Base-by-base conservation (phyloP, 2,888 invertebrate species). In the Lasius fuliginosus region DNA sequence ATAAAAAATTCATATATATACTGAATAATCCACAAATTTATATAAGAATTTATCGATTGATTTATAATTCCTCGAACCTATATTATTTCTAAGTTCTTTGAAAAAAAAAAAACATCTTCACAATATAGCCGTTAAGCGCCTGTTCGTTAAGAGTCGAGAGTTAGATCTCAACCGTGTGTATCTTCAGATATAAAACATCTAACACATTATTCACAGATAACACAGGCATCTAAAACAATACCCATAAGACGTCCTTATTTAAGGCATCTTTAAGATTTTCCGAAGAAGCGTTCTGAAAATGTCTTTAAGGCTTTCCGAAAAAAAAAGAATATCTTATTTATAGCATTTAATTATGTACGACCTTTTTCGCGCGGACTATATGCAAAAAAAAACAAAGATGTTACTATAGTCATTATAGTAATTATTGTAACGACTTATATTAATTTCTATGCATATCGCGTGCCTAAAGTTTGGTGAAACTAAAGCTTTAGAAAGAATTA, bases 371-470 rank as follows among this genome's bases (percentile, higher is more conserved):
- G 53, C 53, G 27, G 36, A 76, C 18, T 49, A 65, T 49, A 65
- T 12, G 27, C 40, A 53, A 65, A 15, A 23, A 23, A 23, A 53
- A 65, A 65, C 40, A 40, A 12, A 27, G 33, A 75, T 75, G 62
- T 76, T 76, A 65, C 46, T 75, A 73, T 56, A 73, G 58, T 58
- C 40, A 73, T 73, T 73, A 73, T 75, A 75, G 42, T 46, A 46
- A 75, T 75, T 75, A 75, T 75, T 75, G 75, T 75, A 75, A 75
- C 56, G 23, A 36, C 36, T 56, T 74, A 46, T 64, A 75, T 75
- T 75, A 62, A 75, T 75, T 75, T 46, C 46, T 75, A 58, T 73
- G 62, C 75, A 62, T 75, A 75, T 75, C 62, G 75, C 75, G 75
- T 75, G 75, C 75, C 75, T 75, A 62, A 62, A 75, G 46, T 62